These are phyloP conservation scores for Panthera tigris DNA, from an alignment of 2,113 vertebrate species.

Conservation along the genomic window DNA sequence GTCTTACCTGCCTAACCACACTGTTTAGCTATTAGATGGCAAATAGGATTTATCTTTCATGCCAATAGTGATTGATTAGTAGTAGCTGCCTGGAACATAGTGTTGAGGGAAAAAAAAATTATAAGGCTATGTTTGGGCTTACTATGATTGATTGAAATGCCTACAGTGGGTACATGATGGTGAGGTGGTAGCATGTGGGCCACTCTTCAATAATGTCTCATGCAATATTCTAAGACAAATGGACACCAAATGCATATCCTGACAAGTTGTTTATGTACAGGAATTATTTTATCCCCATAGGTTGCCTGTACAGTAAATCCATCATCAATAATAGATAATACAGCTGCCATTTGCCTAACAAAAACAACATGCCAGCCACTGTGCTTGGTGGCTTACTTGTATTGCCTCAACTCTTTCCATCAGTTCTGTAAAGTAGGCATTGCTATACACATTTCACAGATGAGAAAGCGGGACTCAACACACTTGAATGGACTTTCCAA, in stretches of 20 bases:
- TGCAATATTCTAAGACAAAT: slow-evolving; percentile 45
- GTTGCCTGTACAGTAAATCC: background rate
- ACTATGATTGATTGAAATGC: slow-evolving; percentile 38
- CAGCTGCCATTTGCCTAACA: background rate
- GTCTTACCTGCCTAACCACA: background rate
- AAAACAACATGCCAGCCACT: slow-evolving; percentile 8
- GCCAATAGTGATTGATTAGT: slow-evolving; percentile 41
- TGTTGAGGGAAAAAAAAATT: slow-evolving; percentile 35
- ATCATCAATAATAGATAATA: slow-evolving; percentile 9
- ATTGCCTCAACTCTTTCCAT: background rate
- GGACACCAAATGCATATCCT: background rate
- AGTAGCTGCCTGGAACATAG: slow-evolving; percentile 41
- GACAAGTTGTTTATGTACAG: slow-evolving; percentile 13
- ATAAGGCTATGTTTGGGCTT: background rate
- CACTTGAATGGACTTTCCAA: background rate
- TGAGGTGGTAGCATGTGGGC: background rate
- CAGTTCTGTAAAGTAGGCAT: background rate
- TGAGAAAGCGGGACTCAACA: background rate
- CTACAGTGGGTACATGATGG: background rate
- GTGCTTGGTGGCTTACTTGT: background rate
- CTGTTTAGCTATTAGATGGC: slow-evolving; percentile 26
- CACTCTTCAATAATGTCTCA: slow-evolving; percentile 38
- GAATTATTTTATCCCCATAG: slow-evolving; percentile 21
- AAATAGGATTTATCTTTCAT: slow-evolving; percentile 48
- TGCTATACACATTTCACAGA: background rate